Evolutionary conservation across 1,140 invertebrate species (phyloP).

Genomic region (Venturia canescens): DNA sequence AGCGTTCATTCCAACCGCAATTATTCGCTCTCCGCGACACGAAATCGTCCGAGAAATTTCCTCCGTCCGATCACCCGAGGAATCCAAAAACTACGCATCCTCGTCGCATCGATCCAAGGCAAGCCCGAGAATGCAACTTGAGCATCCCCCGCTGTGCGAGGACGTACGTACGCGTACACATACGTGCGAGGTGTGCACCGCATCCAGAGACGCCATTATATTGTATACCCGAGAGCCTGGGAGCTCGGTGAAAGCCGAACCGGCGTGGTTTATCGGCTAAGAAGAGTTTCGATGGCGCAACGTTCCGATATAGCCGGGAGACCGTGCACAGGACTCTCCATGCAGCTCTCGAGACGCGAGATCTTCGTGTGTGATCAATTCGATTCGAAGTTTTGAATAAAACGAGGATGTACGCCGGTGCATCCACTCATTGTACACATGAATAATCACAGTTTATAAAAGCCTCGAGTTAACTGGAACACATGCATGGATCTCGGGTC

Average conservation of each 20-base stretch:
- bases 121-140: neutral
- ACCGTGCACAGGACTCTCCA: slow-evolving; percentile 8
- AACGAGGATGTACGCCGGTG: neutral
- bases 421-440: neutral
- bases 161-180: neutral
- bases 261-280: slow-evolving; percentile 45
- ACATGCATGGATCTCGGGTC: neutral
- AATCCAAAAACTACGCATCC: neutral
- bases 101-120: neutral
- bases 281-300: slow-evolving; percentile 40
- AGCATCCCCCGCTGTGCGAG: neutral
- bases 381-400: neutral
- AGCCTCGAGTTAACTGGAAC: neutral
- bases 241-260: slow-evolving; percentile 45
- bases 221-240: neutral
- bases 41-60: neutral
- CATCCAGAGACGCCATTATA: neutral
- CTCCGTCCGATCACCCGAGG: neutral
- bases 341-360: neutral
- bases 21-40: too few species aligned
- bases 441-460: neutral
- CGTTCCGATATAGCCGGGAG: neutral
- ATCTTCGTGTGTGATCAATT: slow-evolving; percentile 19
- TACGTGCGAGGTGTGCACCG: neutral
- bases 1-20: too few species aligned